Evolutionary conservation across 2,888 invertebrate genomes (phyloP).

Genomic region (Ferdinandea cuprea): DNA sequence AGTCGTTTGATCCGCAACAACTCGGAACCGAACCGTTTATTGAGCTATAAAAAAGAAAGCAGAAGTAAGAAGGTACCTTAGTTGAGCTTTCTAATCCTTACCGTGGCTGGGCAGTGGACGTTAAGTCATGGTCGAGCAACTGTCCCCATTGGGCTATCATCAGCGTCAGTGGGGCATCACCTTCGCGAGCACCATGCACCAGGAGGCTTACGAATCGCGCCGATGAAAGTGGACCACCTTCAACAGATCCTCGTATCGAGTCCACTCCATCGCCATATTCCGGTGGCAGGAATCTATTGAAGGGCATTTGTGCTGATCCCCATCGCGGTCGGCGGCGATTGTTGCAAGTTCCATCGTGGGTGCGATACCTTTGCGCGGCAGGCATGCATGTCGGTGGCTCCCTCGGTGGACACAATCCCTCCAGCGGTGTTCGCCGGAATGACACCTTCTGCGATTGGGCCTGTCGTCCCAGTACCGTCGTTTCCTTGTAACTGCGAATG

Average conservation of each 20-base stretch:
- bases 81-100: conserved; percentile 65
- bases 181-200: conserved; percentile 87
- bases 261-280: conserved; percentile 90
- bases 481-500: conserved; percentile 80
- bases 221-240: conserved; percentile 88
- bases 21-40: conserved; percentile 91
- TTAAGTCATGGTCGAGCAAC: conserved; percentile 94
- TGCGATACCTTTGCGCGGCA: conserved; percentile 89
- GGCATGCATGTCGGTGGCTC: conserved; percentile 88
- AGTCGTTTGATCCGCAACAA: conserved; percentile 86
- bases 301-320: conserved; percentile 92
- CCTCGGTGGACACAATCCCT: conserved; percentile 86
- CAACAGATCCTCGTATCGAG: conserved; percentile 84
- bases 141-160: conserved; percentile 97
- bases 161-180: conserved; percentile 88
- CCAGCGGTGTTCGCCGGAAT: conserved; percentile 81
- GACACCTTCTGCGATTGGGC: conserved; percentile 81
- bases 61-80: background rate
- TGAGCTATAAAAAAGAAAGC: conserved; percentile 79
- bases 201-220: conserved; percentile 89
- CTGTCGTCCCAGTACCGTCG: conserved; percentile 81
- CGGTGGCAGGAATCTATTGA: conserved; percentile 91
- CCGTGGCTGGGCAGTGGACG: conserved; percentile 90
- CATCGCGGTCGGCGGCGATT: conserved; percentile 90
- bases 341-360: conserved; percentile 95